These are phyloP conservation scores for Littorina saxatilis DNA, from an alignment of 1,140 invertebrate species.

Conservation along the genomic window DNA sequence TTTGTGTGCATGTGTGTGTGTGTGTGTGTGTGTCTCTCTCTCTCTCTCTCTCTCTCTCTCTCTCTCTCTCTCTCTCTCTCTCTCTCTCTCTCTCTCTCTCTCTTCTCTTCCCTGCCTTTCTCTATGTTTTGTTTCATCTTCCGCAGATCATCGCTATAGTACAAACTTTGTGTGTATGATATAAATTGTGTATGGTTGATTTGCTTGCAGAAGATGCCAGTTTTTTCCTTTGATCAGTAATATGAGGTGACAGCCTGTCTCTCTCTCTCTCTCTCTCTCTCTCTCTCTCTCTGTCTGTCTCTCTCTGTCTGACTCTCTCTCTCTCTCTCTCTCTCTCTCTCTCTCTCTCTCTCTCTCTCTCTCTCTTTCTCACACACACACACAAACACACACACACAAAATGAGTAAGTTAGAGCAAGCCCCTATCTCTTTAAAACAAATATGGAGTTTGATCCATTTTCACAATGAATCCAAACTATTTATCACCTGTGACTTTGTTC, in stretches of 20 bases:
- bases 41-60: conserved; percentile 20
- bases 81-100: conserved; percentile 40
- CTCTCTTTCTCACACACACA: too few species aligned
- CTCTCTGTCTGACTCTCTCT: background rate
- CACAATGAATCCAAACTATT: too few species aligned
- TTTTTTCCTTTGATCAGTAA: background rate
- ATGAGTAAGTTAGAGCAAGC: too few species aligned
- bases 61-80: conserved; percentile 44
- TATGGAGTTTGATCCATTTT: too few species aligned
- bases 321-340: background rate
- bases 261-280: conserved; percentile 8
- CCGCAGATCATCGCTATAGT: too few species aligned
- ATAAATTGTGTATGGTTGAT: too few species aligned
- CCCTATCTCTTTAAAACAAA: too few species aligned
- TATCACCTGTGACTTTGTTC: too few species aligned
- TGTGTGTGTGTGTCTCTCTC: background rate
- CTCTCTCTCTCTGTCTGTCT: conserved; percentile 16
- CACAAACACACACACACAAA: too few species aligned
- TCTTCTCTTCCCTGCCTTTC: conserved; percentile 32
- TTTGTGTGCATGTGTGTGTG: background rate
- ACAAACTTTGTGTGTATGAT: too few species aligned
- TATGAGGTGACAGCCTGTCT: background rate
- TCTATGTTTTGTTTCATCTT: too few species aligned
- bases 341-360: background rate
- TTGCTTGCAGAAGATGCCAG: too few species aligned